Evolutionary conservation across 2,888 invertebrate species (phyloP), one percentile per base, ranked within the genome.

Genomic region (Apamea epomidion): DNA sequence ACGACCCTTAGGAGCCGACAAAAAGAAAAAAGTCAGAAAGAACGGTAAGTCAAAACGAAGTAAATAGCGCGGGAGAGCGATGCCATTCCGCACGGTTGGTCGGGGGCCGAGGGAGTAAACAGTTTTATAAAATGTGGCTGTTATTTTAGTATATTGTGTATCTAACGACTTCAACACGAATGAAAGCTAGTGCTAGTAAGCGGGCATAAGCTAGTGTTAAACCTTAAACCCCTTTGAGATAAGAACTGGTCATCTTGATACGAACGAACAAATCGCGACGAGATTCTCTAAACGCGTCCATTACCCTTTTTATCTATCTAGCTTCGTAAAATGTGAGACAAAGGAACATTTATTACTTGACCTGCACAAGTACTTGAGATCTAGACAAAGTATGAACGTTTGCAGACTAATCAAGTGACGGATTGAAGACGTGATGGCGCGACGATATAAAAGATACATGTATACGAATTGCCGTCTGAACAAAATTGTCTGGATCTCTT

Each of bases 241-340:
- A 69, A 18, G 18, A 51, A 21, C 42, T 29, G 10, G 2, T 21
- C n/a, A 18, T 64, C 3, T 42, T 25, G 71, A 51, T 51, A 64
- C 29, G 16, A 65, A 60, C 18, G 5, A 4, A 73, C 29, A 2
- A 58, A 54, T 45, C 25, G 18, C 5, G 58, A 76, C 14, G 10
- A 3, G 45, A n/a, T 14, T 32, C 29, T 60, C 14, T 21, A 78
- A 78, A 48, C 25, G 42, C 60, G 42, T 60, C 37, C n/a, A 32
- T 48, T 58, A 6, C 45, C 25, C 0, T 48, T 58, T 67, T 48
- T n/a, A 0, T 29, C 48, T 29, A 68, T 78, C 45, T 58, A 18
- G 25, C 48, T 60, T 78, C 37, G 12, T 48, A n/a, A 54, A 67
- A 65, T 58, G 37, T 25, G 48, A 70, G 29, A 78, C 60, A 78